phyloP scores from a whole-genome alignment of 1,140 invertebrate species.

The Himalopsyche phryganea region DNA sequence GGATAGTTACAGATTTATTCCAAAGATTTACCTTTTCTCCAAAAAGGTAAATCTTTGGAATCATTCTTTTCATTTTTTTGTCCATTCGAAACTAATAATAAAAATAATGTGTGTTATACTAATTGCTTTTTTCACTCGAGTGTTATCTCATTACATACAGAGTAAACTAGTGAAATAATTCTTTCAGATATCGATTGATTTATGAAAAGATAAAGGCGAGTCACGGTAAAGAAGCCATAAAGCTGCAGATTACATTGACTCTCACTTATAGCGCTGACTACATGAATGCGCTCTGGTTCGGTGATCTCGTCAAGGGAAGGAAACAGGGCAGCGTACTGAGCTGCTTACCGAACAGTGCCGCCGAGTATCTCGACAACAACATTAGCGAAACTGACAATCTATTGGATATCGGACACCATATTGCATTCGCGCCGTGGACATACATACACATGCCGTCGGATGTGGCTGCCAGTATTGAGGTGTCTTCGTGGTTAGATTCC shows the following conservation, averaged over 20 bases:
- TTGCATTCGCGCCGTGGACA: slow-evolving; percentile 45
- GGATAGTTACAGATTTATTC: too few species aligned
- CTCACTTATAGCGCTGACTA: slow-evolving; percentile 40
- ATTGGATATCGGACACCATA: slow-evolving; percentile 42
- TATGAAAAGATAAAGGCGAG: slow-evolving; percentile 24
- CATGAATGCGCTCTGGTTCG: slow-evolving; percentile 40
- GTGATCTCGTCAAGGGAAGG: slow-evolving; percentile 37
- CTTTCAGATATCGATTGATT: slow-evolving; percentile 24
- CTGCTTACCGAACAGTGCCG: slow-evolving; percentile 38
- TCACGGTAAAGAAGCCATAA: slow-evolving; percentile 15
- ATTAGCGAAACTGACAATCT: slow-evolving; percentile 39
- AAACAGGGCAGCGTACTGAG: slow-evolving; percentile 41
- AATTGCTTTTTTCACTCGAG: too few species aligned
- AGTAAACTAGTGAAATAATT: too few species aligned
- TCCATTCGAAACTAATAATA: too few species aligned
- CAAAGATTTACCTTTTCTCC: too few species aligned
- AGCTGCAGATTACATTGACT: slow-evolving; percentile 28
- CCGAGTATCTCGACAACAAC: slow-evolving; percentile 37
- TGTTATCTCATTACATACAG: too few species aligned
- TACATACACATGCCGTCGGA: slow-evolving; percentile 35
- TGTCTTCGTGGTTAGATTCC: slow-evolving; percentile 2
- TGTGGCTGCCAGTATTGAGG: background rate
- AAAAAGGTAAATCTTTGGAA: too few species aligned
- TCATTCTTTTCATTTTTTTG: too few species aligned
- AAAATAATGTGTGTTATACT: too few species aligned